phyloP scores from a whole-genome alignment of 2,888 invertebrate genomes.

The Sialis fuliginosa region DNA sequence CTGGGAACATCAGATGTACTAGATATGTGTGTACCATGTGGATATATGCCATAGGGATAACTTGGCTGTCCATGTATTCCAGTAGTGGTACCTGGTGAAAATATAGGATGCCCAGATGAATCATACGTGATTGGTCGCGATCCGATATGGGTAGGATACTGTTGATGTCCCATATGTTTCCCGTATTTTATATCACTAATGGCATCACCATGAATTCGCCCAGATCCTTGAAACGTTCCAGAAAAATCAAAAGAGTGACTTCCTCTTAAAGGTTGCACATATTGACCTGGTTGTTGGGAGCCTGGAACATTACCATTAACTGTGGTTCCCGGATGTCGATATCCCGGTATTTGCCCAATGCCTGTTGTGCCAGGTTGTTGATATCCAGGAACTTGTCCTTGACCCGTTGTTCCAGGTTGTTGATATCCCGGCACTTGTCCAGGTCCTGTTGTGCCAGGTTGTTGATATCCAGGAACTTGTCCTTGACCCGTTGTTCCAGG shows the following conservation, averaged over 20 bases:
- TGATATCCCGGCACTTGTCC: background rate
- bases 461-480: background rate
- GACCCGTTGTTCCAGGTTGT: background rate
- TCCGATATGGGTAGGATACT: no score
- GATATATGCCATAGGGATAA: slow-evolving; percentile 6
- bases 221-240: slow-evolving; percentile 5
- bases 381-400: background rate
- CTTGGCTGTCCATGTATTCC: slow-evolving; percentile 6
- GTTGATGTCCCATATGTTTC: background rate
- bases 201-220: background rate
- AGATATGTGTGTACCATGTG: slow-evolving; percentile 5
- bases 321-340: slow-evolving; percentile 4
- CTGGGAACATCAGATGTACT: slow-evolving; percentile 4
- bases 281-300: slow-evolving; percentile 3
- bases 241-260: background rate
- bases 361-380: slow-evolving; percentile 5
- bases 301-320: slow-evolving; percentile 5
- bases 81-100: slow-evolving; percentile 2
- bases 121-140: background rate
- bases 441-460: slow-evolving; percentile 1
- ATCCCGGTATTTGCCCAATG: slow-evolving; percentile 9
- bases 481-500: slow-evolving; percentile 6
- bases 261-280: slow-evolving; percentile 3
- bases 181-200: background rate
- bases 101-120: background rate